Evolutionary conservation across 1,140 invertebrate genomes (phyloP).

Genomic region (Bombus affinis): DNA sequence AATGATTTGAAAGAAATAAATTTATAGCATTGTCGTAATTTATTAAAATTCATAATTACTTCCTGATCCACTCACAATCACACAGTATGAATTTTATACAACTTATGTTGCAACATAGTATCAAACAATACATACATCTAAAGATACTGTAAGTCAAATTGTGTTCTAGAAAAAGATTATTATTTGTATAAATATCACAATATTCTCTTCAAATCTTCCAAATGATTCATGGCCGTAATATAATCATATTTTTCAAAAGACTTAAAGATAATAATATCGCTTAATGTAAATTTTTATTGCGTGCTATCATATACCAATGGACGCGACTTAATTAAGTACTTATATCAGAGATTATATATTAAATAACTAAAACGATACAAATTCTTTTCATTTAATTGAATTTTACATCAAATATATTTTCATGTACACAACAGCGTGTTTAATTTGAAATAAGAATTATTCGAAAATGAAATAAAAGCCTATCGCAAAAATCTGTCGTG

Average conservation of each 20-base stretch:
- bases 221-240: not conserved
- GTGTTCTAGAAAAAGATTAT: not conserved
- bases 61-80: not conserved
- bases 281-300: not conserved
- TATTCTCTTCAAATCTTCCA: not conserved
- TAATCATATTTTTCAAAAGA: not conserved
- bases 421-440: not conserved
- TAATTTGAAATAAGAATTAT: not conserved
- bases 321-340: not conserved
- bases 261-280: not conserved
- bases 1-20: not conserved
- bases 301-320: not conserved
- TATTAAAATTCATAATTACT: slow-evolving; percentile 27
- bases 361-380: too few species aligned
- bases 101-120: not conserved
- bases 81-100: not conserved
- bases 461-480: not conserved
- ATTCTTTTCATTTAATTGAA: not conserved
- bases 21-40: not conserved
- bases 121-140: not conserved
- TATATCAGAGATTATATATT: too few species aligned
- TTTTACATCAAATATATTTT: not conserved
- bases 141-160: not conserved
- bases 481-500: not conserved
- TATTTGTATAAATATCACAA: not conserved